Percentiles rank a stretch among this genome's conserved stretches.
phyloP scores from a whole-genome alignment of 2,797 vertebrate species.

The Pempheris klunzingeri region DNA sequence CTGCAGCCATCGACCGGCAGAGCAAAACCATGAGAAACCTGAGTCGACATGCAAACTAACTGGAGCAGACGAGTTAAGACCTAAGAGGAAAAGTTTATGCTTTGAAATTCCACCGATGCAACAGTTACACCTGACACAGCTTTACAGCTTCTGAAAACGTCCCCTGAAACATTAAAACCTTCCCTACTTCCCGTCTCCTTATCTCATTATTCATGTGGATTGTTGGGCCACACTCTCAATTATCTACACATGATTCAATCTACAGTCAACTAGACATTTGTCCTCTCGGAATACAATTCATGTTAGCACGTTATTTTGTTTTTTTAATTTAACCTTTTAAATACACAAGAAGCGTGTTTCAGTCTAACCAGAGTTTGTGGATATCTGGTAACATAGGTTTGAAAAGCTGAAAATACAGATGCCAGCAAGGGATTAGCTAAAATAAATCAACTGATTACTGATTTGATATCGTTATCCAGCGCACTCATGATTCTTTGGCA shows the following conservation, averaged over 20 bases:
- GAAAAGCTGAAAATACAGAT: slow-evolving; percentile 22
- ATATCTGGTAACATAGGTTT: not conserved
- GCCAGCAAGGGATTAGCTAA: slow-evolving; percentile 6
- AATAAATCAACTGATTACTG: slow-evolving; percentile 28
- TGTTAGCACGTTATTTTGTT: no score
- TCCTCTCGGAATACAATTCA: no score
- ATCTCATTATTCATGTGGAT: not conserved
- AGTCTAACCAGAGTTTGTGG: not conserved
- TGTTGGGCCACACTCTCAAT: not conserved
- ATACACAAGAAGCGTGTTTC: not conserved
- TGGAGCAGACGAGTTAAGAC: slow-evolving; percentile 15
- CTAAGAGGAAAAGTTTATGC: not conserved
- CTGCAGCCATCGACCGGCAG: not conserved
- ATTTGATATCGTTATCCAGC: slow-evolving; percentile 6
- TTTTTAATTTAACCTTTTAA: not conserved
- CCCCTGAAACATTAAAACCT: not conserved
- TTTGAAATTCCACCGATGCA: not conserved
- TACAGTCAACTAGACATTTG: slow-evolving; percentile 8
- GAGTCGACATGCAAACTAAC: not conserved
- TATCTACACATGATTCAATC: not conserved
- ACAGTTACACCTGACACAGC: not conserved
- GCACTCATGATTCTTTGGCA: no score
- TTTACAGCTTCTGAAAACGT: not conserved
- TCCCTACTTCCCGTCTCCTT: not conserved
- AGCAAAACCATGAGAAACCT: not conserved